Percentiles rank a stretch among this genome's conserved stretches.
Conservation (phyloP, 2,797 vertebrate genomes). For the Eidolon dupreanum region DNA sequence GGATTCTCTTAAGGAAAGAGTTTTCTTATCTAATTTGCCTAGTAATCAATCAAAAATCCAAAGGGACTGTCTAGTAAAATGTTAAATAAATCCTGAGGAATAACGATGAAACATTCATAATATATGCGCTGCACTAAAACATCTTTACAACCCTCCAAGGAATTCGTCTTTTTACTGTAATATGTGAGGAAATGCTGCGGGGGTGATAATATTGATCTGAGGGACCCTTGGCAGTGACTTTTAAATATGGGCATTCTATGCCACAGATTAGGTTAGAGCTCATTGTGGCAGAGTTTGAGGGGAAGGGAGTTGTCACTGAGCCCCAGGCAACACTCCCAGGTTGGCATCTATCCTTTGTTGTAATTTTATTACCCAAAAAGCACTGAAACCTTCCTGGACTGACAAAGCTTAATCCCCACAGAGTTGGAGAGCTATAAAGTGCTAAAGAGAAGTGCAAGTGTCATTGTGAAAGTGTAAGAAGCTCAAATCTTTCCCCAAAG, state of each 20-base stretch:
- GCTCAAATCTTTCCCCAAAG: background rate
- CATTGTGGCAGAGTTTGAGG: background rate
- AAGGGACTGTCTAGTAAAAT: slow-evolving; percentile 77
- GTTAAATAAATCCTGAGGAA: slow-evolving; percentile 81
- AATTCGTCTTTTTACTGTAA: slow-evolving; percentile 67
- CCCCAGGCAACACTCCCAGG: slow-evolving; percentile 35
- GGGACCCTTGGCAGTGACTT: slow-evolving; percentile 66
- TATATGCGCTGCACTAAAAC: slow-evolving; percentile 71
- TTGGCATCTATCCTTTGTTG: background rate
- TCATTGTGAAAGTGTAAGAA: background rate
- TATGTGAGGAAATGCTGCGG: slow-evolving; percentile 61
- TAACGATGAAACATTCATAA: slow-evolving; percentile 76
- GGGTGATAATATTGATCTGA: slow-evolving; percentile 55
- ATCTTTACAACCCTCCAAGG: slow-evolving; percentile 74
- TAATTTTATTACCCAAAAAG: slow-evolving; percentile 57
- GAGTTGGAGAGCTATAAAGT: background rate
- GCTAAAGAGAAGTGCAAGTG: background rate
- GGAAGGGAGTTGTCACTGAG: background rate
- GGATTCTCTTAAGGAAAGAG: slow-evolving; percentile 53
- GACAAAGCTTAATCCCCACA: background rate
- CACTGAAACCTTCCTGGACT: background rate
- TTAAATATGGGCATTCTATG: slow-evolving; percentile 42
- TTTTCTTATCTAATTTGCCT: slow-evolving; percentile 80
- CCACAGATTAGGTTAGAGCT: background rate
- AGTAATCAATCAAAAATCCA: slow-evolving; percentile 81